These are phyloP conservation scores for Lottia gigantea DNA, from an alignment of 2,888 invertebrate genomes.

Conservation along the genomic window DNA sequence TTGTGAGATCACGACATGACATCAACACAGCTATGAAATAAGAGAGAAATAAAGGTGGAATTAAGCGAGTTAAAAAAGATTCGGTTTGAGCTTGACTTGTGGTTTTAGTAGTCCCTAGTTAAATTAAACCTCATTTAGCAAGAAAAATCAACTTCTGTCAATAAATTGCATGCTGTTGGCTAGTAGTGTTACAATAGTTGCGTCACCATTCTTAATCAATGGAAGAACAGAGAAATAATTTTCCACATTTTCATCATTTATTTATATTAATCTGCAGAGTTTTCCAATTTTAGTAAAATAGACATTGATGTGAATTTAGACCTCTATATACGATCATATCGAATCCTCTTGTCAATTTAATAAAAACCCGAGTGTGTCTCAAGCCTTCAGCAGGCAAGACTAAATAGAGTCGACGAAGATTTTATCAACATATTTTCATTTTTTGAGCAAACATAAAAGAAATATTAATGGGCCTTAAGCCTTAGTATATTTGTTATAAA, in stretches of 20 bases:
- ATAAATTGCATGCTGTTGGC: not conserved
- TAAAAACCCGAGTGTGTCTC: not conserved
- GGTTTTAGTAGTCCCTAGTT: constrained; percentile 9
- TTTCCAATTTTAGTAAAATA: too few relatives aligned
- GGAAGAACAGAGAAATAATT: too few relatives aligned
- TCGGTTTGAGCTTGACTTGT: not conserved
- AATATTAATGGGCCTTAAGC: constrained; percentile 11
- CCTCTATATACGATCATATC: too few relatives aligned
- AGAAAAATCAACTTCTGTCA: not conserved
- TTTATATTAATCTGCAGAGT: too few relatives aligned
- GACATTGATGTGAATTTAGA: too few relatives aligned
- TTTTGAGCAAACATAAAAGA: not conserved
- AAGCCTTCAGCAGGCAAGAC: not conserved
- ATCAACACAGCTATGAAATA: constrained; percentile 7
- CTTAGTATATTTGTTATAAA: constrained; percentile 1
- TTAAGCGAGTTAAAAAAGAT: constrained; percentile 6
- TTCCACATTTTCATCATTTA: too few relatives aligned
- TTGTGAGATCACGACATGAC: constrained; percentile 3
- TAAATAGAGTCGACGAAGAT: not conserved
- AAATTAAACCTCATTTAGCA: constrained; percentile 2
- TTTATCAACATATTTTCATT: not conserved
- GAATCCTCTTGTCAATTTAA: too few relatives aligned
- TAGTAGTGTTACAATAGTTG: too few relatives aligned
- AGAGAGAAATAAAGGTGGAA: constrained; percentile 7
- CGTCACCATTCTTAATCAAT: too few relatives aligned